A percentile compares a stretch with the other conserved stretches of the same genome.
These are phyloP conservation scores for Thalassaphorura encarpata DNA, from an alignment of 1,140 invertebrate genomes.

Conservation along the genomic window DNA sequence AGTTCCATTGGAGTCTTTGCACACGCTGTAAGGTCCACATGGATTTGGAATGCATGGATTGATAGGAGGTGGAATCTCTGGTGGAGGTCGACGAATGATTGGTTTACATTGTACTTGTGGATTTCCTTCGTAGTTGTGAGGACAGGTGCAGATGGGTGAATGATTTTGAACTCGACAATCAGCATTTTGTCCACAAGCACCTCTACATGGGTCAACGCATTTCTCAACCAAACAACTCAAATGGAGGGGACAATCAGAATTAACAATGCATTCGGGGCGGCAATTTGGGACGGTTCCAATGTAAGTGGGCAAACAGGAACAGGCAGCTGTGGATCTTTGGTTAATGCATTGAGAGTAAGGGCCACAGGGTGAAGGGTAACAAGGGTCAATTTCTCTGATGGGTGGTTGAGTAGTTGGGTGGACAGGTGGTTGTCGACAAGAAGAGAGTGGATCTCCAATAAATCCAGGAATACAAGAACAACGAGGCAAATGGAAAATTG, in stretches of 20 bases:
- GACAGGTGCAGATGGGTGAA: constrained; percentile 55
- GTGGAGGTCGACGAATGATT: constrained; percentile 1
- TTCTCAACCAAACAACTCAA: constrained; percentile 61
- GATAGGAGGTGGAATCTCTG: constrained; percentile 41
- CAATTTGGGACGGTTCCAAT: constrained; percentile 65
- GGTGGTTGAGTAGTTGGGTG: constrained; percentile 3
- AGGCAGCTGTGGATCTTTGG: constrained; percentile 58
- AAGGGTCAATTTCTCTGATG: too few species aligned
- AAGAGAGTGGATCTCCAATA: constrained; percentile 62
- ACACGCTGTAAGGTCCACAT: constrained; percentile 52
- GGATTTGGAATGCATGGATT: constrained; percentile 60
- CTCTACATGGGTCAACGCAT: constrained; percentile 55
- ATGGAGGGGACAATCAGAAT: constrained; percentile 58
- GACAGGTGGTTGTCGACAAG: constrained; percentile 40
- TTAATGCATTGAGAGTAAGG: constrained; percentile 64
- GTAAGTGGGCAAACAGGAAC: constrained; percentile 66
- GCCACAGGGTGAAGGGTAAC: constrained; percentile 60
- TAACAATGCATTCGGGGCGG: constrained; percentile 40
- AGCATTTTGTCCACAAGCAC: constrained; percentile 33
- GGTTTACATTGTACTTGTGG: constrained; percentile 24
- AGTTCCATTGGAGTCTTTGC: constrained; percentile 53
- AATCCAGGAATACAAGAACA: constrained; percentile 55
- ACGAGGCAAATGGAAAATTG: constrained; percentile 60
- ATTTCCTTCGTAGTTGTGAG: constrained; percentile 44
- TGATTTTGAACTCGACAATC: constrained; percentile 46